These are phyloP conservation scores for Nicator chloris DNA, from an alignment of 2,113 vertebrate genomes.

Conservation along the genomic window DNA sequence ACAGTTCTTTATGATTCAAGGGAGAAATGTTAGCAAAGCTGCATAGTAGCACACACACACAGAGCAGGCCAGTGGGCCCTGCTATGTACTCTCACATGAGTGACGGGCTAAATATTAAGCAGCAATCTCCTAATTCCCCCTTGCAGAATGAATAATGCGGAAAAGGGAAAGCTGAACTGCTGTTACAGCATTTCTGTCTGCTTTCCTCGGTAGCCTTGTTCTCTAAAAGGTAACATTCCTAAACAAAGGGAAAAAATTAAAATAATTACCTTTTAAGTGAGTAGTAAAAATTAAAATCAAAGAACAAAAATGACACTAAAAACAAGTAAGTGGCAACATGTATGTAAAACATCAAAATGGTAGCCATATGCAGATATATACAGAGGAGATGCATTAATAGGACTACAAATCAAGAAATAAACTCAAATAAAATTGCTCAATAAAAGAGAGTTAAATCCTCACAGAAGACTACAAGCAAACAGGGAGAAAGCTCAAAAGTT, in stretches of 20 bases:
- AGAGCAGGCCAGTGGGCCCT: not conserved
- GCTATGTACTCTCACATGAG: not conserved
- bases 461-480: not conserved
- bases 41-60: not conserved
- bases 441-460: not conserved
- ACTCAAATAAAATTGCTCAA: not conserved
- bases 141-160: not conserved
- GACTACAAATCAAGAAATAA: not conserved
- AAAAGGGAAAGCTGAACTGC: not conserved
- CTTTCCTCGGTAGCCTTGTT: not conserved
- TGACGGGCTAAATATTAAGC: slow-evolving; percentile 15
- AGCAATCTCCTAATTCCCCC: not conserved
- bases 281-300: not conserved
- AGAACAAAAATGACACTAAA: not conserved
- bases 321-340: not conserved
- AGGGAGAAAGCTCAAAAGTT: not conserved
- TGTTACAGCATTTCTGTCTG: not conserved
- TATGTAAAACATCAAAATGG: not conserved
- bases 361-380: not conserved
- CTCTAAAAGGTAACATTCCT: not conserved
- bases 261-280: not conserved
- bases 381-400: not conserved
- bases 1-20: not conserved
- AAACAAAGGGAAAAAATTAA: not conserved
- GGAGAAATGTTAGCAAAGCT: not conserved